Percentiles rank a stretch among this genome's conserved stretches.
Evolutionary conservation across 2,888 invertebrate genomes (phyloP).

Genomic region (Miltochrista miniata): DNA sequence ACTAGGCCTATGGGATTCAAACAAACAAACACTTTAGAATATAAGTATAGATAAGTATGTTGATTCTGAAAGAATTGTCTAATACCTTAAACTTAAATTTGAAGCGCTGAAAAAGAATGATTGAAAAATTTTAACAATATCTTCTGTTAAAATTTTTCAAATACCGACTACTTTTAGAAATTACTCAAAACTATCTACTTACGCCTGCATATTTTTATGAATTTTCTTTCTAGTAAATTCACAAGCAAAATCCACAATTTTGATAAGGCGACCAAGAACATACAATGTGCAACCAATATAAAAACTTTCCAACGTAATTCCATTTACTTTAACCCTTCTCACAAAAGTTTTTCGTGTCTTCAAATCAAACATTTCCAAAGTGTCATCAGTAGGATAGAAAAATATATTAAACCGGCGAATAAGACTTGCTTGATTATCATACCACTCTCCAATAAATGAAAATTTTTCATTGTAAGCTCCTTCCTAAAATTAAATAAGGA

Average conservation of each 20-base stretch:
- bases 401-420: constrained; percentile 89
- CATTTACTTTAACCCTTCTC: constrained; percentile 87
- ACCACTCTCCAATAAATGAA: constrained; percentile 93
- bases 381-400: constrained; percentile 90
- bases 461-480: constrained; percentile 81
- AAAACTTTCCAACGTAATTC: constrained; percentile 86
- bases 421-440: constrained; percentile 90
- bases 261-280: constrained; percentile 89
- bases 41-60: no score
- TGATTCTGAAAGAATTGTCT: no score
- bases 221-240: constrained; percentile 86
- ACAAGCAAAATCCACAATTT: constrained; percentile 89
- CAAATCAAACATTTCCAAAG: constrained; percentile 91
- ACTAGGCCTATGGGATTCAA: no score
- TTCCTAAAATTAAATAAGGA: constrained; percentile 51
- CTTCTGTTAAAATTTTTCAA: no score
- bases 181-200: constrained; percentile 36
- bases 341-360: constrained; percentile 86
- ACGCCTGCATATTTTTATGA: constrained; percentile 86
- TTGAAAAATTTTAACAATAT: no score
- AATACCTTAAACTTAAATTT: no score
- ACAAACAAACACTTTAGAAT: no score
- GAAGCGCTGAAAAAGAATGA: no score
- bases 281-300: constrained; percentile 89
- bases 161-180: no score